Conservation (phyloP, 2,113 vertebrate species). For the Microcebus lehilahytsara region DNA sequence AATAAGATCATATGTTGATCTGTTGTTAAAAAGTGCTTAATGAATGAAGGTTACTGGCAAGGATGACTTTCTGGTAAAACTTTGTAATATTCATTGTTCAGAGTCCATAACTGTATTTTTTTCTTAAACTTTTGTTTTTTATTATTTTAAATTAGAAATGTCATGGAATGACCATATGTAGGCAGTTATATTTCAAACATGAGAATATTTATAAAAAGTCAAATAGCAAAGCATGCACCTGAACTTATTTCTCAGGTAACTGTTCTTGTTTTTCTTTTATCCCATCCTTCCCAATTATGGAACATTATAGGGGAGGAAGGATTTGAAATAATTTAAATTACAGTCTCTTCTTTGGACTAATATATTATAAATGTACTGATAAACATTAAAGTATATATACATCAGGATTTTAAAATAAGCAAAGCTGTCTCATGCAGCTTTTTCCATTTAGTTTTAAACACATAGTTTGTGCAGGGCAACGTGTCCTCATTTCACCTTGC, state of each 20-base stretch:
- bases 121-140: not conserved
- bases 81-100: not conserved
- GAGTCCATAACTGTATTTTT: not conserved
- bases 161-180: not conserved
- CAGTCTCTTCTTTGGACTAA: not conserved
- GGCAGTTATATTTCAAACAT: not conserved
- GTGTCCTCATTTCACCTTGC: conserved; percentile 28
- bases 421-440: not conserved
- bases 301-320: not conserved
- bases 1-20: not conserved
- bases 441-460: not conserved
- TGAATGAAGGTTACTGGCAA: not conserved
- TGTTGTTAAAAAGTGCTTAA: not conserved
- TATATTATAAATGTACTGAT: conserved; percentile 3
- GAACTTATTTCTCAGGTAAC: not conserved
- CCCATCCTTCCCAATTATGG: not conserved
- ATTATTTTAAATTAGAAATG: conserved; percentile 37
- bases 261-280: not conserved
- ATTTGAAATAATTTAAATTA: not conserved
- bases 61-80: not conserved
- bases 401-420: not conserved
- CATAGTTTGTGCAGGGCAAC: not conserved
- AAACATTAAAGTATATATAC: not conserved
- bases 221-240: not conserved
- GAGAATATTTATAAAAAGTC: not conserved